These are phyloP conservation scores for Heliconius aoede DNA, from an alignment of 2,888 invertebrate genomes.

Conservation along the genomic window DNA sequence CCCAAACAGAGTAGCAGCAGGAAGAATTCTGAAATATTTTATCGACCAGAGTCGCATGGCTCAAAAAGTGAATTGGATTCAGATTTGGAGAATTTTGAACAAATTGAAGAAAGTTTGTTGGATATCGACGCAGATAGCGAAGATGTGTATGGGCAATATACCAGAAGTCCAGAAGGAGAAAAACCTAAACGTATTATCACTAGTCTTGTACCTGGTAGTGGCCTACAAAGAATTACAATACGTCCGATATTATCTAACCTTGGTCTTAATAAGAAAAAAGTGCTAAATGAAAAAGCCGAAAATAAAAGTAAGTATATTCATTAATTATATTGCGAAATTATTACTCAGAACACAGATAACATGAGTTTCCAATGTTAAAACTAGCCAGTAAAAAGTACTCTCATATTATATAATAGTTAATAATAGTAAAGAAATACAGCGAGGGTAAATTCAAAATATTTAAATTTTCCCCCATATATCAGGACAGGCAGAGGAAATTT, in stretches of 20 bases:
- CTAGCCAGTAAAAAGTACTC: neutral
- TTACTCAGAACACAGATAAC: neutral
- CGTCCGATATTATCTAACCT: conserved; percentile 65
- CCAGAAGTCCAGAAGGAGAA: conserved; percentile 66
- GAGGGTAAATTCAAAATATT: conserved; percentile 4
- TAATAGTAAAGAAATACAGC: neutral
- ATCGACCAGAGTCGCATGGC: conserved; percentile 66
- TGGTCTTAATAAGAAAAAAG: conserved; percentile 64
- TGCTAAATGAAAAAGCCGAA: conserved; percentile 58
- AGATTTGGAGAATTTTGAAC: conserved; percentile 75
- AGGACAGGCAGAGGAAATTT: no score
- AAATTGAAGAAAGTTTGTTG: conserved; percentile 74
- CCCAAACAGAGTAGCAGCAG: conserved; percentile 66
- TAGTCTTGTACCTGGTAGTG: conserved; percentile 73
- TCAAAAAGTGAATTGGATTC: conserved; percentile 74
- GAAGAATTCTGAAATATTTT: conserved; percentile 70
- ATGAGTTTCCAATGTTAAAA: neutral
- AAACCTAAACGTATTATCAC: conserved; percentile 72
- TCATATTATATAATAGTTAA: neutral
- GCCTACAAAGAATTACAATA: conserved; percentile 71
- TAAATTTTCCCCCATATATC: no score
- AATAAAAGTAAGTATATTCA: conserved; percentile 59
- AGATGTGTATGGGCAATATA: conserved; percentile 62
- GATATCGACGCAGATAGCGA: conserved; percentile 77
- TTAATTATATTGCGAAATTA: neutral